These are phyloP conservation scores for Trichoplusia ni DNA, from an alignment of 1,140 invertebrate species.

Conservation along the genomic window DNA sequence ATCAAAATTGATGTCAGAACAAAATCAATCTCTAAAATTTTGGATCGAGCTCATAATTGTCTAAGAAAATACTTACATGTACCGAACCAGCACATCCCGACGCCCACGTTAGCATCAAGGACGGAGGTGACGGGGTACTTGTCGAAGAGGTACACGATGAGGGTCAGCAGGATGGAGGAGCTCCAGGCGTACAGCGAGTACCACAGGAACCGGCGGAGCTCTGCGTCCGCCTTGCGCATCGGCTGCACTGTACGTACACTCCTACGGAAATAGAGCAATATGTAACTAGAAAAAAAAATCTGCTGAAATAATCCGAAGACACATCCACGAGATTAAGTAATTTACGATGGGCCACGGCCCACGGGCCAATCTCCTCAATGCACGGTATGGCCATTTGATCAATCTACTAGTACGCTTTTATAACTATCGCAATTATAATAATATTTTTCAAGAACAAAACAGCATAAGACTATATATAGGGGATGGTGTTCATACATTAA, in stretches of 20 bases:
- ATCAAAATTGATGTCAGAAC: no score
- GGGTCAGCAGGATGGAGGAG: slow-evolving; percentile 78
- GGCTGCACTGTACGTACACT: slow-evolving; percentile 72
- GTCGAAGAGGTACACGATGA: slow-evolving; percentile 76
- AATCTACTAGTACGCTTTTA: no score
- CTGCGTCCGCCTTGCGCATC: slow-evolving; percentile 72
- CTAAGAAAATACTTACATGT: slow-evolving; percentile 63
- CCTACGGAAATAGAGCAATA: slow-evolving; percentile 43
- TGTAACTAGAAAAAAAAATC: no score
- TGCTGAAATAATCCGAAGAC: no score
- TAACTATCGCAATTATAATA: no score
- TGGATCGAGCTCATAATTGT: not conserved
- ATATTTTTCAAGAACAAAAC: not conserved
- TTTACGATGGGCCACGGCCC: no score
- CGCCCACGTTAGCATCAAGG: slow-evolving; percentile 81
- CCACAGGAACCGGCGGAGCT: slow-evolving; percentile 79
- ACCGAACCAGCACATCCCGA: slow-evolving; percentile 82
- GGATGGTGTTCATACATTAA: not conserved
- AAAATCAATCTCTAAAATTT: no score
- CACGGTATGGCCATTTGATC: no score
- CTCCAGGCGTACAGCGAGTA: slow-evolving; percentile 85
- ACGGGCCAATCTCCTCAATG: no score
- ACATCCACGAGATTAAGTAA: no score
- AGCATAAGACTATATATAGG: not conserved
- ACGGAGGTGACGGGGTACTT: slow-evolving; percentile 67